Base-by-base conservation (phyloP, 92 coral and sea anemone genomes). In the Scolanthus callimorphus region DNA sequence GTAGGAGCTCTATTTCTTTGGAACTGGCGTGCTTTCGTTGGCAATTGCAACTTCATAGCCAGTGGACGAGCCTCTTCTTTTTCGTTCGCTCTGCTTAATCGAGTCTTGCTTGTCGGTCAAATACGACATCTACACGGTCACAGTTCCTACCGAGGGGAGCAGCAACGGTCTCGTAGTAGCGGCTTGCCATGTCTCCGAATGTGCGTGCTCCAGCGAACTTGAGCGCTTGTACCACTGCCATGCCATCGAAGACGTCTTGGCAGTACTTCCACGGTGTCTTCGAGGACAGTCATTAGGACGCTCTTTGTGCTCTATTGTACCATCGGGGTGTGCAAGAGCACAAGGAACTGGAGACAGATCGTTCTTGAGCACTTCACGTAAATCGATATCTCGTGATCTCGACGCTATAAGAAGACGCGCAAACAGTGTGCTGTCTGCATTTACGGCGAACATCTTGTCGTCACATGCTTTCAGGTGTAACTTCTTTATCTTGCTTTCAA, bases 11-110 rank as follows among this genome's bases (percentile, higher is more conserved):
- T 69, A 75, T 17, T 75, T 74, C 62, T 49, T 75, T 31, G 67
- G 85, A 3, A 71, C 79, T 31, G 85, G 73, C 4, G 73, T 78
- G 58, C 65, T 28, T 1, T 73, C 54, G 27, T 62, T 67, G 17
- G 65, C 24, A 1, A 71, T 78, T 28, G 1, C 20, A 28, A 63
- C 61, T 25, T 78, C 62, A 3, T 49, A 76, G 21, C 22, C 61
- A 54, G 47, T 25, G 52, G 72, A 13, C 26, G 73, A 31, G 44
- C 85, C 79, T 28, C 79, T 39, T 70, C 62, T 29, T 55, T 51
- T 31, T 11, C 79, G 65, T 57, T 70, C 85, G 11, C 73, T 64
- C 24, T 23, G 73, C 39, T 70, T 54, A 15, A 51, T 51, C 20
- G 57, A 51, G 11, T 51, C 57, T 4, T 20, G 26, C 15, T 51